A percentile compares a stretch with the other conserved stretches of the same genome.
These are phyloP conservation scores for Liopterus haemorrhoidalis DNA, from an alignment of 2,888 invertebrate species.

Conservation along the genomic window DNA sequence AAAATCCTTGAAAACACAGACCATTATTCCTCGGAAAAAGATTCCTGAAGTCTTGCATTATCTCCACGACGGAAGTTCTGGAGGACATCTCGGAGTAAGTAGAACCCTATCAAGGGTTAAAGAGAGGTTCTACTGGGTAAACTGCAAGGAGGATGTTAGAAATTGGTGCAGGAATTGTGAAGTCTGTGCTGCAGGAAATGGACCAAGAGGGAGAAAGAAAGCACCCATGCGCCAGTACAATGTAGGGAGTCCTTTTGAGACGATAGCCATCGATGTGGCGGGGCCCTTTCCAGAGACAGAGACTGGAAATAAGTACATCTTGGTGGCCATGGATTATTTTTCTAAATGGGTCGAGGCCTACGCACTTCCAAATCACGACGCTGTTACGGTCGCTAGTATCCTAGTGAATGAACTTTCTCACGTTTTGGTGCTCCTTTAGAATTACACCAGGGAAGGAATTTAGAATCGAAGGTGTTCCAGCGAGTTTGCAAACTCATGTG, in stretches of 20 bases:
- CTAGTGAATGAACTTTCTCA: slow-evolving; percentile 26
- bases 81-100: slow-evolving; percentile 34
- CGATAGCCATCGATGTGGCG: slow-evolving; percentile 29
- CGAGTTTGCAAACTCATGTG: slow-evolving; percentile 27
- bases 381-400: slow-evolving; percentile 34
- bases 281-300: slow-evolving; percentile 28
- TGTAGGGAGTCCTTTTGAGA: slow-evolving; percentile 26
- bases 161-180: slow-evolving; percentile 29
- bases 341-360: slow-evolving; percentile 34
- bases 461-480: too few relatives aligned
- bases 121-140: slow-evolving; percentile 5
- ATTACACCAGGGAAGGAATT: too few relatives aligned
- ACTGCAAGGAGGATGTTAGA: slow-evolving; percentile 25
- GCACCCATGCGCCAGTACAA: slow-evolving; percentile 29
- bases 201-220: slow-evolving; percentile 20
- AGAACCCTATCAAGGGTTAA: slow-evolving; percentile 28
- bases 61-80: slow-evolving; percentile 29
- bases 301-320: slow-evolving; percentile 31
- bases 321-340: slow-evolving; percentile 33
- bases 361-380: slow-evolving; percentile 35
- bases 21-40: slow-evolving; percentile 22
- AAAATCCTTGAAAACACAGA: slow-evolving; percentile 15
- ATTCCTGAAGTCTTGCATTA: slow-evolving; percentile 19
- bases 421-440: too few relatives aligned
- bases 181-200: slow-evolving; percentile 27